A percentile compares a stretch with the other conserved stretches of the same genome.
Evolutionary conservation across 2,797 vertebrate species (phyloP).

Genomic region (Parambassis ranga): DNA sequence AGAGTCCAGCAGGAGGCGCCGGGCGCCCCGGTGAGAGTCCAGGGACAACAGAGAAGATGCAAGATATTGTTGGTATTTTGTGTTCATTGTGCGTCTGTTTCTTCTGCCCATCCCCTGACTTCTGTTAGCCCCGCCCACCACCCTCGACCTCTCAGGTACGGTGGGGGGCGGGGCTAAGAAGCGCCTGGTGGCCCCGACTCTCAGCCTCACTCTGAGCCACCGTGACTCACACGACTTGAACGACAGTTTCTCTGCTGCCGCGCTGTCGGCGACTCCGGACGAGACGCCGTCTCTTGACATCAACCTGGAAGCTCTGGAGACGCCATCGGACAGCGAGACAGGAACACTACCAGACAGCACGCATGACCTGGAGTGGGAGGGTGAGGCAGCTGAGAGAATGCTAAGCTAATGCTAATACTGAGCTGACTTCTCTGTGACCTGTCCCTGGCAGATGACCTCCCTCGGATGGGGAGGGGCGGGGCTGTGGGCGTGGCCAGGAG

Average conservation of each 20-base stretch:
- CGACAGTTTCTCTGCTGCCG: conserved; percentile 44
- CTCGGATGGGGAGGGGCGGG: conserved; percentile 52
- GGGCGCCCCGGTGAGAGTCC: conserved; percentile 58
- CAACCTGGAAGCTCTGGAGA: conserved; percentile 85
- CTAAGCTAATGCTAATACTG: too few relatives aligned
- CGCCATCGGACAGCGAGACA: conserved; percentile 84
- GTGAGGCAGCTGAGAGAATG: conserved; percentile 60
- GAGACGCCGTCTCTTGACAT: conserved; percentile 77
- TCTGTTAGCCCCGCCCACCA: conserved; percentile 69
- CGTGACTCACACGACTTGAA: conserved; percentile 53
- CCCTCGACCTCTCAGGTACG: conserved; percentile 73
- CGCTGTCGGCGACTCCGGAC: conserved; percentile 17
- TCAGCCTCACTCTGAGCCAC: conserved; percentile 72
- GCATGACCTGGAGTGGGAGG: conserved; percentile 86
- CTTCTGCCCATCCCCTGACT: background rate
- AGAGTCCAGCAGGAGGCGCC: conserved; percentile 20
- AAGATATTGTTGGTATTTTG: too few relatives aligned
- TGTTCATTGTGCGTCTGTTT: too few relatives aligned
- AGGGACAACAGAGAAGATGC: too few relatives aligned
- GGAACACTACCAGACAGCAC: conserved; percentile 74
- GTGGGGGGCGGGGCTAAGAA: conserved; percentile 67
- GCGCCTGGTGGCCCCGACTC: conserved; percentile 76
- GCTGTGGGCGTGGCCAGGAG: conserved; percentile 18
- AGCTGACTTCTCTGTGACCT: conserved; percentile 4
- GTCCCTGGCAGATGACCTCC: conserved; percentile 79